Evolutionary conservation across 2,797 vertebrate genomes (phyloP).

Genomic region (Sardinella longiceps): DNA sequence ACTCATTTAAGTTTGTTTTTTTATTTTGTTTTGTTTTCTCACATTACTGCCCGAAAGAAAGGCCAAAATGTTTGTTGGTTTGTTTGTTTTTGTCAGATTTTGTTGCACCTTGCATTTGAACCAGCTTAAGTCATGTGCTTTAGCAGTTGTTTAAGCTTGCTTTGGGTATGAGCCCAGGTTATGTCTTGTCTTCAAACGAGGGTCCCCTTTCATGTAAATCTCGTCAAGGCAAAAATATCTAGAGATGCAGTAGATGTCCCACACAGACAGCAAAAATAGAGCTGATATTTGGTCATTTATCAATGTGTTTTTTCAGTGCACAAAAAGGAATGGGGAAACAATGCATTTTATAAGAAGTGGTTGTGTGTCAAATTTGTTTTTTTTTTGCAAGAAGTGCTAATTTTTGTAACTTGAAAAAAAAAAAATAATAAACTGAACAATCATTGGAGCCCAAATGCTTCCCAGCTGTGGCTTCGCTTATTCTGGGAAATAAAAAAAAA

Average conservation of each 20-base stretch:
- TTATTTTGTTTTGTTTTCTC: neutral
- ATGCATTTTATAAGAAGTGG: slow-evolving; percentile 29
- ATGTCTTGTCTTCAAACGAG: slow-evolving; percentile 13
- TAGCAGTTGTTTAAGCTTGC: slow-evolving; percentile 17
- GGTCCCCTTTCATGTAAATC: slow-evolving; percentile 21
- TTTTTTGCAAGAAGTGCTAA: slow-evolving; percentile 23
- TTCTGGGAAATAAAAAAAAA: neutral
- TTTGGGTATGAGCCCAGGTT: slow-evolving; percentile 12
- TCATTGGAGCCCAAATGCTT: slow-evolving; percentile 33
- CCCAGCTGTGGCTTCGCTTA: slow-evolving; percentile 28
- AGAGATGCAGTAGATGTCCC: slow-evolving; percentile 25
- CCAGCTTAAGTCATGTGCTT: slow-evolving; percentile 13
- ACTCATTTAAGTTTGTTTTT: neutral
- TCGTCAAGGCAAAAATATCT: slow-evolving; percentile 29
- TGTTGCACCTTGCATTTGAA: slow-evolving; percentile 12
- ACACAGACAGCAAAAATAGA: slow-evolving; percentile 47
- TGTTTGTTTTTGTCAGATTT: neutral
- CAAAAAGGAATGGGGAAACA: slow-evolving; percentile 28
- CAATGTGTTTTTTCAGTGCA: slow-evolving; percentile 39
- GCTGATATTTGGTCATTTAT: slow-evolving; percentile 45
- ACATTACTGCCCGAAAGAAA: neutral
- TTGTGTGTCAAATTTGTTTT: slow-evolving; percentile 24
- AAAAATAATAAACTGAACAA: slow-evolving; percentile 39
- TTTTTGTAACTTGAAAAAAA: slow-evolving; percentile 25
- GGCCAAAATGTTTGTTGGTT: slow-evolving; percentile 19